Evolutionary conservation across 64 coral and sea anemone species (phyloP).

Genomic region (Hydrozoanthus tunicans): DNA sequence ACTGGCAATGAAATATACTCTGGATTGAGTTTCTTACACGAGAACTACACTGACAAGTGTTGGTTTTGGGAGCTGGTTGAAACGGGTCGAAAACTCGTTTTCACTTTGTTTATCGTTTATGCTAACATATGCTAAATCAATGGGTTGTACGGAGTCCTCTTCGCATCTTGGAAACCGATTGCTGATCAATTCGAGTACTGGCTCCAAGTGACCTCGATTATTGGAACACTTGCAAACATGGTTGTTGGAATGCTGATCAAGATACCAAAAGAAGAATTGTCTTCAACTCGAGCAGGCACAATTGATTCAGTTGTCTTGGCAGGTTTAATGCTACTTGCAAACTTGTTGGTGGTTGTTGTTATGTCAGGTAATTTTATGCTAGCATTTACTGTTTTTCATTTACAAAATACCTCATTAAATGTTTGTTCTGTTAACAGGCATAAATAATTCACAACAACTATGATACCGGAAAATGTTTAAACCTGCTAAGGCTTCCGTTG

Average conservation of each 20-base stretch:
- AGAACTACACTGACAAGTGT: conserved; percentile 70
- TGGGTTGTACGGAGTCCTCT: conserved; percentile 59
- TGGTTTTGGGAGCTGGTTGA: conserved; percentile 4
- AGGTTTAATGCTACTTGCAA: too few relatives aligned
- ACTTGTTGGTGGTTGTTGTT: too few relatives aligned
- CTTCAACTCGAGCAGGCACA: too few relatives aligned
- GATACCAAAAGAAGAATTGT: conserved; percentile 7
- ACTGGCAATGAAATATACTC: conserved; percentile 2
- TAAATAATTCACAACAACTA: too few relatives aligned
- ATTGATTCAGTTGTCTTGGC: too few relatives aligned
- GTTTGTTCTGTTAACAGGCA: too few relatives aligned
- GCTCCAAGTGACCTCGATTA: conserved; percentile 60
- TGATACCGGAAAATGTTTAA: too few relatives aligned
- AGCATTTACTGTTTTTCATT: too few relatives aligned
- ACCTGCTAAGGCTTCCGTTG: too few relatives aligned
- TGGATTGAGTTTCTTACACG: conserved; percentile 62
- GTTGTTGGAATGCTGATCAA: conserved; percentile 67
- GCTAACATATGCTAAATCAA: neutral
- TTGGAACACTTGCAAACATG: conserved; percentile 60
- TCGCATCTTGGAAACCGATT: conserved; percentile 67
- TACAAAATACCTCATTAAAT: too few relatives aligned
- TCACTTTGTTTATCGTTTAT: conserved; percentile 57
- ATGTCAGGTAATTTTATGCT: too few relatives aligned
- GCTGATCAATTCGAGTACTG: conserved; percentile 68
- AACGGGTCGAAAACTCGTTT: conserved; percentile 31